These are phyloP conservation scores for Spinus olivaceus DNA, from an alignment of 2,797 vertebrate genomes.

Conservation along the genomic window DNA sequence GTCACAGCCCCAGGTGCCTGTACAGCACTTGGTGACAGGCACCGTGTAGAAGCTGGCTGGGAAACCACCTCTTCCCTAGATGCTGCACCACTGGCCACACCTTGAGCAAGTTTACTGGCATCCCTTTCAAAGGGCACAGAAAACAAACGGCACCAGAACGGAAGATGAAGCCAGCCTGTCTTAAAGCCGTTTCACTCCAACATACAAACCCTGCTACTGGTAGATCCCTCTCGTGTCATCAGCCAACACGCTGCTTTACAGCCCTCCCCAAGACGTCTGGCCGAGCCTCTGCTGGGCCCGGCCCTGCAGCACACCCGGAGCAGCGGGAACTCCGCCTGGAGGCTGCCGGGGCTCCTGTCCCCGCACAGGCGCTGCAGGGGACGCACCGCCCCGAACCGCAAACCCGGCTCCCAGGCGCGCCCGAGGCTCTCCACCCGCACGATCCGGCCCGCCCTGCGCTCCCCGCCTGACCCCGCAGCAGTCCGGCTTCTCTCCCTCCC, in stretches of 20 bases:
- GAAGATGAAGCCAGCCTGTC: fast-evolving
- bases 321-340: background rate
- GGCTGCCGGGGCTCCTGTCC: too few species aligned
- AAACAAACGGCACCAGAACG: fast-evolving
- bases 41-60: fast-evolving
- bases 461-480: background rate
- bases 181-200: background rate
- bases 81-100: fast-evolving
- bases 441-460: background rate
- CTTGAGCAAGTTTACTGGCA: fast-evolving
- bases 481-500: background rate
- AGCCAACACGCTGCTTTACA: fast-evolving
- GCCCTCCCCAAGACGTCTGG: fast-evolving
- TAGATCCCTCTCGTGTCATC: fast-evolving
- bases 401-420: background rate
- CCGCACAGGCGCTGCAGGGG: background rate
- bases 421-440: background rate
- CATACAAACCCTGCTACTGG: fast-evolving
- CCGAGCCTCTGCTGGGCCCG: fast-evolving
- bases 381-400: too few species aligned
- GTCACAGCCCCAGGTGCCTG: background rate
- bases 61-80: background rate
- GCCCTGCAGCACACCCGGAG: fast-evolving
- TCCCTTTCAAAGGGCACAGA: background rate
- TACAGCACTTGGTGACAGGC: background rate